phyloP scores from a whole-genome alignment of 1,140 invertebrate species.

The Papilio polyxenes region DNA sequence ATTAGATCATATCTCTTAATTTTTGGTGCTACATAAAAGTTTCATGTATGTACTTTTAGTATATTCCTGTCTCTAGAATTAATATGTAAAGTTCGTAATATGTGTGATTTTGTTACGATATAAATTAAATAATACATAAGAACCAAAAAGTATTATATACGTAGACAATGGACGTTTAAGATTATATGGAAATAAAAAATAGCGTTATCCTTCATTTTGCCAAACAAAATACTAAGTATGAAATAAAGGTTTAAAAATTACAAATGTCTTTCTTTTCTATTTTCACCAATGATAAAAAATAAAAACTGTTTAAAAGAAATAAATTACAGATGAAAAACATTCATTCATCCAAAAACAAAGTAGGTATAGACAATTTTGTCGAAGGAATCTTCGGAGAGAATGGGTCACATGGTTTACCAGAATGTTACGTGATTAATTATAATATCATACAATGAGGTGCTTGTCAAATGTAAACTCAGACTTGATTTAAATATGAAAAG shows the following conservation, averaged over 20 bases:
- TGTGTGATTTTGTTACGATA: conserved; percentile 54
- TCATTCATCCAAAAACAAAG: no score
- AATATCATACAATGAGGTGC: no score
- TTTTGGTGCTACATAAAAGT: conserved; percentile 49
- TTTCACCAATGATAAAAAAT: background rate
- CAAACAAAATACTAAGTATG: conserved; percentile 51
- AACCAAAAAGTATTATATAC: conserved; percentile 76
- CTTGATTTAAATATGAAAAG: no score
- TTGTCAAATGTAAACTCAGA: no score
- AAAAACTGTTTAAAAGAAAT: no score
- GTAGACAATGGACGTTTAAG: conserved; percentile 38
- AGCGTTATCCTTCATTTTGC: conserved; percentile 50
- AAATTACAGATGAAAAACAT: no score
- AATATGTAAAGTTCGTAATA: conserved; percentile 40
- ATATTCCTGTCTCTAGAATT: conserved; percentile 35
- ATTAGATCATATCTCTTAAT: conserved; percentile 44
- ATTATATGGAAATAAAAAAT: conserved; percentile 48
- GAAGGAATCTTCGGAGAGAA: no score
- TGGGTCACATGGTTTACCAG: no score
- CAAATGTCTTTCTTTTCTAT: conserved; percentile 17
- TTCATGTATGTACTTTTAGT: conserved; percentile 31
- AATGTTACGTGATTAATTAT: no score
- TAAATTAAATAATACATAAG: conserved; percentile 57
- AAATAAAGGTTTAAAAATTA: conserved; percentile 57
- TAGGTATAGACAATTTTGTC: no score